A percentile compares a stretch with the other conserved stretches of the same genome.
Evolutionary conservation across 1,140 invertebrate species (phyloP).

Genomic region (Steinernema feltiae): DNA sequence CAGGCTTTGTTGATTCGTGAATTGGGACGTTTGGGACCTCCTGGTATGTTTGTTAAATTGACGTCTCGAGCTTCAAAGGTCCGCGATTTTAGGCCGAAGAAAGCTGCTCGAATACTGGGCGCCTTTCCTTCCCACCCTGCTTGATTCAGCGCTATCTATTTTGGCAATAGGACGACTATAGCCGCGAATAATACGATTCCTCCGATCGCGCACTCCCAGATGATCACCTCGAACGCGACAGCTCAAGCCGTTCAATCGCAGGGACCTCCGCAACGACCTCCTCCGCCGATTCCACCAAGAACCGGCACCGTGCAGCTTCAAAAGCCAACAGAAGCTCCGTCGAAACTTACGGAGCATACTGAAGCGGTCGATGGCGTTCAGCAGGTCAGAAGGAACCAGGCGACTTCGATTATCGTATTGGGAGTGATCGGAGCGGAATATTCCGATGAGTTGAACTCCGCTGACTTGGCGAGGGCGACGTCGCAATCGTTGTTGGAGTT

Average conservation of each 20-base stretch:
- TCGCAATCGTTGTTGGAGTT: slow-evolving; percentile 81
- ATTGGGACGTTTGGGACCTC: slow-evolving; percentile 78
- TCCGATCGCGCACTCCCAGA: background rate
- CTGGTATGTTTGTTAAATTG: slow-evolving; percentile 57
- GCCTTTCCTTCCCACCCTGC: slow-evolving; percentile 74
- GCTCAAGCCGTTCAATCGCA: slow-evolving; percentile 13
- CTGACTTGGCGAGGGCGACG: slow-evolving; percentile 49
- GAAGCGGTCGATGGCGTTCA: slow-evolving; percentile 34
- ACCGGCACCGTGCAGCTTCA: slow-evolving; percentile 21
- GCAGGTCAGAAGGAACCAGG: slow-evolving; percentile 86
- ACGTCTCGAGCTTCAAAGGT: background rate
- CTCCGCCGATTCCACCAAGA: slow-evolving; percentile 46
- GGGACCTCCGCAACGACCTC: slow-evolving; percentile 27
- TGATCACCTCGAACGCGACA: slow-evolving; percentile 12
- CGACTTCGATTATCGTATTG: slow-evolving; percentile 87
- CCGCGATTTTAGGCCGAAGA: slow-evolving; percentile 70
- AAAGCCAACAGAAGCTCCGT: slow-evolving; percentile 60
- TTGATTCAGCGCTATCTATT: slow-evolving; percentile 55
- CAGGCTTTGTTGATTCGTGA: slow-evolving; percentile 90
- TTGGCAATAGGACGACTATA: slow-evolving; percentile 29
- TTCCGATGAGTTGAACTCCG: slow-evolving; percentile 69
- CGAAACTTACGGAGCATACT: slow-evolving; percentile 53
- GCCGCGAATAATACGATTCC: background rate
- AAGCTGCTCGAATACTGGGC: slow-evolving; percentile 87
- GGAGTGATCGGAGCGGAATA: slow-evolving; percentile 97